These are phyloP conservation scores for Brachionus manjavacas DNA, from an alignment of 1,140 invertebrate species.

Conservation along the genomic window DNA sequence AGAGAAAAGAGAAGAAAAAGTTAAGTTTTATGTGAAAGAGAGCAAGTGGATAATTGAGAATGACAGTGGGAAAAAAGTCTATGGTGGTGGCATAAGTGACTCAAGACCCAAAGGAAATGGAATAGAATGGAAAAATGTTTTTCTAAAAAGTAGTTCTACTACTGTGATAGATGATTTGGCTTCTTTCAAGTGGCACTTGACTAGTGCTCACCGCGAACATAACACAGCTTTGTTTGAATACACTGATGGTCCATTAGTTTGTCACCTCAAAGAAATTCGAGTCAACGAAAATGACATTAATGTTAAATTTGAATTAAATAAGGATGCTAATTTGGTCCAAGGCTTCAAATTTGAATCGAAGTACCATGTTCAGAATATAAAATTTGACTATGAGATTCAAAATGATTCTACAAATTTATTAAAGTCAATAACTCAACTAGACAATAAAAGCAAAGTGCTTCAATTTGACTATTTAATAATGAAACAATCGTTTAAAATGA, in stretches of 20 bases:
- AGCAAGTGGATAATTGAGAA: neutral
- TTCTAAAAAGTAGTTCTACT: neutral
- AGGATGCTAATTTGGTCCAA: neutral
- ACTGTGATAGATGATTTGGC: neutral
- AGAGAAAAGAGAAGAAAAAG: neutral
- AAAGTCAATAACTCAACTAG: neutral
- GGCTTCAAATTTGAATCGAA: conserved; percentile 2
- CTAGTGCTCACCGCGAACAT: neutral
- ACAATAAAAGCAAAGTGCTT: neutral
- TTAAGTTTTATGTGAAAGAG: neutral
- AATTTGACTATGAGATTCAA: conserved; percentile 21
- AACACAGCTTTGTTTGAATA: conserved; percentile 1
- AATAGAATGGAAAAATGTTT: conserved; percentile 14
- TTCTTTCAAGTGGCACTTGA: neutral
- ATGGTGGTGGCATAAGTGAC: neutral
- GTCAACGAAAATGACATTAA: neutral
- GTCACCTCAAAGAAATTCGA: neutral
- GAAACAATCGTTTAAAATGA: neutral
- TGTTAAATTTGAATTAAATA: neutral
- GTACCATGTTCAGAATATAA: neutral
- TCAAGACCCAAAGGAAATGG: neutral
- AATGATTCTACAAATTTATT: neutral
- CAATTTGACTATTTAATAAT: neutral
- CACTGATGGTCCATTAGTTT: neutral
- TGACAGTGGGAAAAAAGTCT: neutral